phyloP scores from a whole-genome alignment of 2,113 vertebrate genomes.

The Willisornis vidua region DNA sequence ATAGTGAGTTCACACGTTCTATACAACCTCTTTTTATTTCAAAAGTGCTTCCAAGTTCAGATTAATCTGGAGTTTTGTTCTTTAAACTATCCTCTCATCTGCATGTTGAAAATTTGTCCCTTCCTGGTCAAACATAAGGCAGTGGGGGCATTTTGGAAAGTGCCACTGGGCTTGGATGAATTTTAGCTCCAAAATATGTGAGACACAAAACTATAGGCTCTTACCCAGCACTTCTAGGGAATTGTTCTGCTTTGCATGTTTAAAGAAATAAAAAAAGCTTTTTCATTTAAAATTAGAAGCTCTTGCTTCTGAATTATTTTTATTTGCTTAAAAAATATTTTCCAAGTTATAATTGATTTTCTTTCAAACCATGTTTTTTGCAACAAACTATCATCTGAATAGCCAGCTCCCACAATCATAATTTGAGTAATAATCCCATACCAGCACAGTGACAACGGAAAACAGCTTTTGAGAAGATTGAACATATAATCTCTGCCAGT shows the following conservation, averaged over 20 bases:
- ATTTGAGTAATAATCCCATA: neutral
- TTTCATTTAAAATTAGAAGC: neutral
- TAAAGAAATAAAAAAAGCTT: neutral
- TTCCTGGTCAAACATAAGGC: neutral
- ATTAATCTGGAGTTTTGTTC: neutral
- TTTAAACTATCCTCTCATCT: neutral
- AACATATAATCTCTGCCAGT: neutral
- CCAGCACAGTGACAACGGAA: neutral
- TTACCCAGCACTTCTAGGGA: neutral
- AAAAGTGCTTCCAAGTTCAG: neutral
- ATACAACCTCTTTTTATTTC: neutral
- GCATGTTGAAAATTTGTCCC: neutral
- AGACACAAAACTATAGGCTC: neutral
- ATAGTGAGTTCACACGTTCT: neutral
- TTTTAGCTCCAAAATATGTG: neutral
- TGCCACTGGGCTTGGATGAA: neutral
- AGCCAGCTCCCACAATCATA: neutral
- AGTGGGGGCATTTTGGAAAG: neutral
- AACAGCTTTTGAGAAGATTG: neutral
- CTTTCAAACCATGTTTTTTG: neutral
- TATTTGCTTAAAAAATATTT: neutral
- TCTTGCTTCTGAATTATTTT: neutral
- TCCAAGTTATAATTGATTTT: neutral
- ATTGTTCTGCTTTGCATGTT: neutral
- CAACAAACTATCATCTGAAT: neutral